phyloP scores from a whole-genome alignment of 2,113 vertebrate genomes.

The Glaucomys volans region DNA sequence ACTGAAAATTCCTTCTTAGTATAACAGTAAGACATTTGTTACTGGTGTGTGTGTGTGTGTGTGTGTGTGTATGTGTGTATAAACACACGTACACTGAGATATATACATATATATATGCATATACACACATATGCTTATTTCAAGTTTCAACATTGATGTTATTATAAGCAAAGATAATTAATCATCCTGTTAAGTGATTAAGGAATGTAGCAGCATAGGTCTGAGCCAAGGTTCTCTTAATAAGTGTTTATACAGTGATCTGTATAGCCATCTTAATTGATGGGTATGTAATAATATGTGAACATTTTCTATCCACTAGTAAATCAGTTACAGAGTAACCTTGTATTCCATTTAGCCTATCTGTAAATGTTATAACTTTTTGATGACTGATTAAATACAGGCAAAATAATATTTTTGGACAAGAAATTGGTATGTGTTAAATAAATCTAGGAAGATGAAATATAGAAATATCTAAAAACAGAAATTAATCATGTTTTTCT shows the following conservation, averaged over 20 bases:
- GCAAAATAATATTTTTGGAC: neutral
- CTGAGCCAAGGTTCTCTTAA: neutral
- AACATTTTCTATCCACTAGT: neutral
- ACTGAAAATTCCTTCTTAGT: neutral
- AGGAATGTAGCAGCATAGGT: neutral
- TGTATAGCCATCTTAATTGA: neutral
- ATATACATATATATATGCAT: neutral
- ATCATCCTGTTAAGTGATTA: neutral
- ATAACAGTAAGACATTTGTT: neutral
- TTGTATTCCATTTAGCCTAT: neutral
- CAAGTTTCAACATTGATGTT: neutral
- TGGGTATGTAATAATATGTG: neutral
- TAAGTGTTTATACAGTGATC: constrained; percentile 5
- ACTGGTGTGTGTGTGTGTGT: neutral
- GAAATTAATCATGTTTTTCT: neutral
- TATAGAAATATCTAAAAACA: neutral
- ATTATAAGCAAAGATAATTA: neutral
- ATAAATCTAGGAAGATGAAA: neutral
- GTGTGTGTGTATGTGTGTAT: neutral
- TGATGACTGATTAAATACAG: neutral
- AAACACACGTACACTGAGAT: neutral
- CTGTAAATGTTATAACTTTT: neutral
- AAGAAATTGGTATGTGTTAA: neutral
- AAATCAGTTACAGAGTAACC: neutral
- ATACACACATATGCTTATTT: neutral